Conservation (phyloP, 2,888 invertebrate species). For the Sisyra terminalis region DNA sequence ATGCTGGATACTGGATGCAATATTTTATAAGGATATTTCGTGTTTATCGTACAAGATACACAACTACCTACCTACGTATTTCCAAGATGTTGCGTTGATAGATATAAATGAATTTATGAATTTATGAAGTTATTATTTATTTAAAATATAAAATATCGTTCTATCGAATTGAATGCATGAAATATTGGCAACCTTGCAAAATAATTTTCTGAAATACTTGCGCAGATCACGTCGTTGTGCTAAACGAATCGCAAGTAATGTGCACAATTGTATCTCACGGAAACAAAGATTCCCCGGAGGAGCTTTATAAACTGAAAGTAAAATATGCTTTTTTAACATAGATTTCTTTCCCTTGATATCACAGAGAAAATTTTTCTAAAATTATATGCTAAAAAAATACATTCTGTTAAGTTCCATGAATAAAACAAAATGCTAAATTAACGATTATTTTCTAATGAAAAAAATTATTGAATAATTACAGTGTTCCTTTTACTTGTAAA, state of each 20-base stretch:
- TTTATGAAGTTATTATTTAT: too few relatives aligned
- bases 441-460: background rate
- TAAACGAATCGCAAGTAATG: constrained; percentile 8
- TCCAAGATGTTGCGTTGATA: too few relatives aligned
- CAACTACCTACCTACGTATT: too few relatives aligned
- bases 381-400: too few relatives aligned
- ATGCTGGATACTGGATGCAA: too few relatives aligned
- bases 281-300: constrained; percentile 2
- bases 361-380: background rate
- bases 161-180: too few relatives aligned
- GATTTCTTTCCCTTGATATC: background rate
- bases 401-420: background rate
- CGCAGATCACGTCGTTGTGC: constrained; percentile 6
- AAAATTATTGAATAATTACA: background rate
- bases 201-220: constrained; percentile 1
- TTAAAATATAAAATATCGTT: too few relatives aligned
- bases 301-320: background rate
- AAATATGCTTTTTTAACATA: constrained; percentile 1
- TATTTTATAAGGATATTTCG: too few relatives aligned
- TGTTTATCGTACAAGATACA: too few relatives aligned
- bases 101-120: too few relatives aligned
- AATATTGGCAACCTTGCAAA: background rate
- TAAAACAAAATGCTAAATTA: background rate
- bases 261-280: constrained; percentile 6
- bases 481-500: too few relatives aligned